Conservation (phyloP, 2,888 invertebrate species). For the Epiblema foenella region DNA sequence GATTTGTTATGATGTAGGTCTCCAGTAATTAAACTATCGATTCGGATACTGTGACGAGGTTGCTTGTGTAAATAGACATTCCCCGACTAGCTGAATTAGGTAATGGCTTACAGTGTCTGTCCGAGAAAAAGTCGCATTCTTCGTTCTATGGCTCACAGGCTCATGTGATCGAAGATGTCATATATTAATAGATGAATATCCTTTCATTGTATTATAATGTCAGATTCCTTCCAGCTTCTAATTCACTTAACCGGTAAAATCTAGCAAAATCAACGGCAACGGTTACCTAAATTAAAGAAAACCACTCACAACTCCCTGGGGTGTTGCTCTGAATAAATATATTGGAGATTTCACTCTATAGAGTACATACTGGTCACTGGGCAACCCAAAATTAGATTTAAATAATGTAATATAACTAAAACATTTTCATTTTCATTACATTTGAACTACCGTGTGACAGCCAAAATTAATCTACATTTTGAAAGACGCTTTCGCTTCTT, state of each 20-base stretch:
- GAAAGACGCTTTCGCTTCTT: constrained; percentile 21
- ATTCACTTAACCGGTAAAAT: constrained; percentile 1
- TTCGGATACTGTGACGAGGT: too few relatives aligned
- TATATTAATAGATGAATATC: too few relatives aligned
- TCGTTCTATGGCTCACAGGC: too few relatives aligned
- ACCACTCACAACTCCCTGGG: constrained; percentile 9
- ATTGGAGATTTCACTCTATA: constrained; percentile 8
- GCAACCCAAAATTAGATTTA: constrained; percentile 39
- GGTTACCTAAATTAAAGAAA: constrained; percentile 22
- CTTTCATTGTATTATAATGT: too few relatives aligned
- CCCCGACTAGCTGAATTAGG: too few relatives aligned
- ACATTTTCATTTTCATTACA: constrained; percentile 35
- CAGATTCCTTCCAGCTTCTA: constrained; percentile 10
- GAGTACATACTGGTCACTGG: constrained; percentile 10
- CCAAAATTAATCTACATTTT: constrained; percentile 34
- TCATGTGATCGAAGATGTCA: too few relatives aligned
- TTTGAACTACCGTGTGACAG: constrained; percentile 32
- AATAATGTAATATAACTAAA: constrained; percentile 35
- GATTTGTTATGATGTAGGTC: not conserved
- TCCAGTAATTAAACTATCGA: too few relatives aligned
- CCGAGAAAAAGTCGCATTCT: too few relatives aligned
- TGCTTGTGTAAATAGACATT: too few relatives aligned
- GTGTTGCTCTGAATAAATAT: constrained; percentile 25
- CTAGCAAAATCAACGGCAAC: constrained; percentile 11
- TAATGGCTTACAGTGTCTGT: too few relatives aligned